Percentiles rank a stretch among this genome's conserved stretches.
Evolutionary conservation across 2,113 vertebrate species (phyloP).

Genomic region (Mesitornis unicolor): DNA sequence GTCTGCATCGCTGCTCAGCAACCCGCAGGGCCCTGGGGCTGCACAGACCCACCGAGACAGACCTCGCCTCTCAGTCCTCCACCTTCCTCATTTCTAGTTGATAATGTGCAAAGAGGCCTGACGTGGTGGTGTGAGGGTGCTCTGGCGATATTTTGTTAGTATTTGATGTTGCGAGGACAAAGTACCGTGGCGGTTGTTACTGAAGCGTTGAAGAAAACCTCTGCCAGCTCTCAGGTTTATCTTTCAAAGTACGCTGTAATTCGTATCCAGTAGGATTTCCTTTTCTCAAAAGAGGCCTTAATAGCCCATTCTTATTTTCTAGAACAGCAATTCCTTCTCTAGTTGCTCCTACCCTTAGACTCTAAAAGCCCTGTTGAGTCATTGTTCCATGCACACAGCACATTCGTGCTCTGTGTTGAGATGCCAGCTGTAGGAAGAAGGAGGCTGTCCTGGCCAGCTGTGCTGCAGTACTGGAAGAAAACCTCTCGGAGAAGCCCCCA

Average conservation of each 20-base stretch:
- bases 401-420: neutral
- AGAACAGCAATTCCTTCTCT: neutral
- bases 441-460: neutral
- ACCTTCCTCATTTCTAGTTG: neutral
- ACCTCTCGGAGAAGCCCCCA: neutral
- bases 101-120: neutral
- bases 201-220: neutral
- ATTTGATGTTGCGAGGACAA: neutral
- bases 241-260: neutral
- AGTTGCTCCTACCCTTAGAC: neutral
- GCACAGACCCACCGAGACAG: neutral
- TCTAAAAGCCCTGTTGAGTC: neutral
- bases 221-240: neutral
- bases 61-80: neutral
- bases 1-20: neutral
- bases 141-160: neutral
- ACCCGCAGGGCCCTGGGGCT: neutral
- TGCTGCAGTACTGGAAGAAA: neutral
- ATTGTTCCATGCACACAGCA: accelerated
- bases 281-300: neutral
- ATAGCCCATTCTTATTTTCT: neutral
- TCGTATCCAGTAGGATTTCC: neutral
- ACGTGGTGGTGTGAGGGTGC: neutral
- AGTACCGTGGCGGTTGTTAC: neutral
- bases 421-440: neutral